Evolutionary conservation across 2,888 invertebrate genomes (phyloP).

Genomic region (Brachypalpus laphriformis): DNA sequence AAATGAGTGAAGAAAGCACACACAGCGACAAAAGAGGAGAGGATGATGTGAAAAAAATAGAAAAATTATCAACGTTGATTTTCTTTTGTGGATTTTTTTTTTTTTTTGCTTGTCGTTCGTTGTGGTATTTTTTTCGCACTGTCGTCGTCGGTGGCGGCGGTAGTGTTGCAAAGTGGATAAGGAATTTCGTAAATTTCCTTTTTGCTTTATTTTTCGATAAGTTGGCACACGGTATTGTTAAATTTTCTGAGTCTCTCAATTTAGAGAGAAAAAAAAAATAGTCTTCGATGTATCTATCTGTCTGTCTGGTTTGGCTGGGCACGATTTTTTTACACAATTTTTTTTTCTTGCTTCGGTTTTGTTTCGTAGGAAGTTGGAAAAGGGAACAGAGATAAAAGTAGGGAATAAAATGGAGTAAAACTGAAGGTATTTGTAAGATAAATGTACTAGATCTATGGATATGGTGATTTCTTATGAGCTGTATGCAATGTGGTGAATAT

Average conservation of each 20-base stretch:
- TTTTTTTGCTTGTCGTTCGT: constrained; percentile 33
- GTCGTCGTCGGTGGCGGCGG: background rate
- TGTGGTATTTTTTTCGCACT: constrained; percentile 48
- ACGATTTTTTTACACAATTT: constrained; percentile 37
- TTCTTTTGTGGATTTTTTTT: constrained; percentile 60
- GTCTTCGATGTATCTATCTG: constrained; percentile 58
- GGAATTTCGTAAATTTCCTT: constrained; percentile 7
- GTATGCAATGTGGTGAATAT: background rate
- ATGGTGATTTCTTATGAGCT: background rate
- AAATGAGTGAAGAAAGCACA: constrained; percentile 64
- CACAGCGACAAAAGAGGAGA: constrained; percentile 42
- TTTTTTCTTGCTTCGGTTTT: constrained; percentile 29
- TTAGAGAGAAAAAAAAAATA: constrained; percentile 5
- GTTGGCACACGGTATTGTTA: constrained; percentile 26
- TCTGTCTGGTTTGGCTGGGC: constrained; percentile 52
- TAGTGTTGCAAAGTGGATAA: constrained; percentile 39
- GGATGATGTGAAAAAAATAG: constrained; percentile 14
- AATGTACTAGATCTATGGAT: constrained; percentile 57
- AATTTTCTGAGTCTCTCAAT: background rate
- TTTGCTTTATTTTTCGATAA: constrained; percentile 4
- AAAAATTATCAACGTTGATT: constrained; percentile 60
- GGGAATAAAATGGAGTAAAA: constrained; percentile 47
- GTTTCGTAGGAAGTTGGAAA: constrained; percentile 27
- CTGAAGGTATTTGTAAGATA: constrained; percentile 29
- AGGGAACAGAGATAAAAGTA: constrained; percentile 57